Evolutionary conservation across 2,113 vertebrate genomes (phyloP).

Genomic region (Petrocephalus microphthalmus): DNA sequence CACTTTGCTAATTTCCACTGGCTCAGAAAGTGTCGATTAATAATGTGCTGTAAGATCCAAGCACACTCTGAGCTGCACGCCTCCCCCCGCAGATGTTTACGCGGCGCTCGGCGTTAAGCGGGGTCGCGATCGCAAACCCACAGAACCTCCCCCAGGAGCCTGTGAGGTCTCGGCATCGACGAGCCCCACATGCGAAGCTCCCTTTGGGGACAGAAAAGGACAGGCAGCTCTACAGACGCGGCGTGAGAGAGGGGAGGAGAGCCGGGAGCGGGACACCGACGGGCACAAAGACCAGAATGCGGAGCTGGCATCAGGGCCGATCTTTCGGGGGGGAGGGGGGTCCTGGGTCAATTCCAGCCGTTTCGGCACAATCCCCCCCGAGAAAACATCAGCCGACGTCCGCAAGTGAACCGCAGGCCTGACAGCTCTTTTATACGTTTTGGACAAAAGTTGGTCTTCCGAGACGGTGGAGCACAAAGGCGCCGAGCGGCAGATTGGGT

Average conservation of each 20-base stretch:
- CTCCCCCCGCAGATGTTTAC: background rate
- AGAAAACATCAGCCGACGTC: slow-evolving; percentile 66
- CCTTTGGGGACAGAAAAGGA: background rate
- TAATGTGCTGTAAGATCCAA: background rate
- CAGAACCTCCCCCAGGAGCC: background rate
- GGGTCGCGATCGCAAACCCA: background rate
- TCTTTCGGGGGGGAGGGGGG: slow-evolving; percentile 20
- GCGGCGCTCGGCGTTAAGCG: background rate
- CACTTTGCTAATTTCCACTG: background rate
- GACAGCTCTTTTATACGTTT: slow-evolving; percentile 76
- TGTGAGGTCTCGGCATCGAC: background rate
- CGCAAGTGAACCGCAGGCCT: slow-evolving; percentile 54
- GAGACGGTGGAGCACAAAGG: slow-evolving; percentile 80
- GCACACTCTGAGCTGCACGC: background rate
- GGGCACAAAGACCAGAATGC: slow-evolving; percentile 15
- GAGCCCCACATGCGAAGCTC: background rate
- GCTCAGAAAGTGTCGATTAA: background rate
- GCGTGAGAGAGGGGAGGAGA: background rate
- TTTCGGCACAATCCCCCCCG: slow-evolving; percentile 65
- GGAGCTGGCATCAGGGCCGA: slow-evolving; percentile 73
- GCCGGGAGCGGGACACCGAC: background rate
- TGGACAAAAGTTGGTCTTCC: slow-evolving; percentile 62
- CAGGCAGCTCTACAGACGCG: background rate
- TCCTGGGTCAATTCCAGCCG: slow-evolving; percentile 86
- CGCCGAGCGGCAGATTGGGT: slow-evolving; percentile 69